Evolutionary conservation across 2,888 invertebrate species (phyloP), one percentile per base, ranked within the genome.

Genomic region (Epinotia demarniana): DNA sequence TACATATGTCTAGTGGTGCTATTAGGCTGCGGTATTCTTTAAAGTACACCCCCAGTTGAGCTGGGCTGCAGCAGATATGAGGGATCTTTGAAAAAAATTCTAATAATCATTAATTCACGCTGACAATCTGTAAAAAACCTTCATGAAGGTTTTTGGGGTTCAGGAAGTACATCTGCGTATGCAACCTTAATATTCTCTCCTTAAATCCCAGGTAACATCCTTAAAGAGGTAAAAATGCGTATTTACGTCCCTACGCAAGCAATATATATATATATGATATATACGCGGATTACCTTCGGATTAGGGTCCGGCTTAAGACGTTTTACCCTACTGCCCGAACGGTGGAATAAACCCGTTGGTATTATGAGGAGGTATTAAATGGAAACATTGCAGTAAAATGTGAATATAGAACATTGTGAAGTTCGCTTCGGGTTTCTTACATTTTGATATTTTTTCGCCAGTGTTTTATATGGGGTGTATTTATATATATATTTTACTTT

Each of bases 261-360:
- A 55, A 27, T 72, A 39, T 39, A 39, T 33, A 55, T 39, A 23
- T 23, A 64, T 66, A 67, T 62, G 27, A 55, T 68, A 68, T 67
- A 62, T 46, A 46, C 55, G 68, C 57, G 73, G 73, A 73, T 73
- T 73, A 73, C 73, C 70, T 55, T 67, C 57, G 23, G 73, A 69
- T 73, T 69, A 69, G 46, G 57, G 18, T 61, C 61, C 61, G 70
- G 62, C 57, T 73, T 27, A 63, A 57, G 73, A 1, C 57, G 62
- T 11, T 55, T 62, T 73, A 69, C 73, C 73, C 73, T 62, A 63
- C 57, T 73, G 62, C 61, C 49, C 66, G 58, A 19, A 55, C 23
- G 49, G 49, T 27, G 27, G 63, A 46, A 67, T 39, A 49, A 63
- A 2, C 55, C 46, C 27, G 27, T 18, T n/a, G n/a, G 43, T 23